Evolutionary conservation across 2,888 invertebrate species (phyloP).

Genomic region (Sarcophaga carnaria): DNA sequence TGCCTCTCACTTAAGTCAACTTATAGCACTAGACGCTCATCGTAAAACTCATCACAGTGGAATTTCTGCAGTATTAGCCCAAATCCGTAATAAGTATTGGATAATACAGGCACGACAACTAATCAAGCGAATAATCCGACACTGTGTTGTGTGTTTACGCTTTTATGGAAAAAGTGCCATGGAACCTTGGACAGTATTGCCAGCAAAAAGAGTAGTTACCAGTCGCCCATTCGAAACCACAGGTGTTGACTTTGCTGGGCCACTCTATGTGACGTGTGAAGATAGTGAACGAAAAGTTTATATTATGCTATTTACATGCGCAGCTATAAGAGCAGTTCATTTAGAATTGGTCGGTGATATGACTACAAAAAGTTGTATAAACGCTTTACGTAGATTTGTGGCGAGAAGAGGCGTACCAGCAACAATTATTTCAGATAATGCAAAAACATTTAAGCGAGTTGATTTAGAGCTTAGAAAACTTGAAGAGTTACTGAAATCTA

Average conservation of each 20-base stretch:
- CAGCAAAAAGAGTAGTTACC: conserved; percentile 45
- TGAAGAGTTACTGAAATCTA: conserved; percentile 45
- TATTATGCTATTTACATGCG: conserved; percentile 56
- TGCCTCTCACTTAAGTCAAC: conserved; percentile 53
- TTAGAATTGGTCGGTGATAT: conserved; percentile 57
- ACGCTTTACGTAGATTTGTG: conserved; percentile 56
- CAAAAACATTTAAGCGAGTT: conserved; percentile 9
- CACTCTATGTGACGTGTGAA: conserved; percentile 44
- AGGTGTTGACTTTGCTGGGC: conserved; percentile 59
- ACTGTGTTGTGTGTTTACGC: conserved; percentile 58
- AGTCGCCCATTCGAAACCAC: conserved; percentile 60
- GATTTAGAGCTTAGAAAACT: conserved; percentile 20
- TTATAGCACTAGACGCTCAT: conserved; percentile 58
- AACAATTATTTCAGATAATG: conserved; percentile 43
- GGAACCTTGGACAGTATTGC: conserved; percentile 59
- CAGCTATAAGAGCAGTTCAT: conserved; percentile 57
- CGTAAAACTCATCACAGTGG: conserved; percentile 48
- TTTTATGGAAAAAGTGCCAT: conserved; percentile 55
- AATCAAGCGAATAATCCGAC: conserved; percentile 47
- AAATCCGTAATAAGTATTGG: conserved; percentile 55
- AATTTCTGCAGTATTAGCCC: conserved; percentile 42
- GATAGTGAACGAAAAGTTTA: conserved; percentile 17
- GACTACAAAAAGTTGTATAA: conserved; percentile 52
- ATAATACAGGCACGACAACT: conserved; percentile 56
- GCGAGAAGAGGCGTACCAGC: conserved; percentile 48